Evolutionary conservation across 2,888 invertebrate genomes (phyloP).

Genomic region (Stramonita haemastoma): DNA sequence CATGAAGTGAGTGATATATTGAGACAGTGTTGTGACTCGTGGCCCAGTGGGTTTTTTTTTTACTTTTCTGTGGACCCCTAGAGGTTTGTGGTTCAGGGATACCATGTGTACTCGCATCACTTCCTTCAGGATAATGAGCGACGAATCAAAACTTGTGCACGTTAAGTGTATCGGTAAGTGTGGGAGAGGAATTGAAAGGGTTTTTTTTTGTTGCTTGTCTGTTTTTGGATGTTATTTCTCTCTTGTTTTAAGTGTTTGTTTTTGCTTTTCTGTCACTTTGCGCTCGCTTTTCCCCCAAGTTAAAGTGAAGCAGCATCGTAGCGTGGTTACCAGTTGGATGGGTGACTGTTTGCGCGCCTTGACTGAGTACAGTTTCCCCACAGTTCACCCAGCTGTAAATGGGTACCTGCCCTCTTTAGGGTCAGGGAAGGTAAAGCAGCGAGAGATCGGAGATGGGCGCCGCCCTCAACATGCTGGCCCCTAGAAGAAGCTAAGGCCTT

Average conservation of each 20-base stretch:
- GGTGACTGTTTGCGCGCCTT: too few relatives aligned
- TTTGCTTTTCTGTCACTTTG: background rate
- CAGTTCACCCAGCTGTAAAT: too few relatives aligned
- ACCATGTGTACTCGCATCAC: constrained; percentile 17
- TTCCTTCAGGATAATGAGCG: constrained; percentile 11
- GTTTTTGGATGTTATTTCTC: background rate
- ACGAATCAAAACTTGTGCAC: constrained; percentile 10
- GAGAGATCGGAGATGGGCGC: too few relatives aligned
- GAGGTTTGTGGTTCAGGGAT: too few relatives aligned
- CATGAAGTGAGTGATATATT: background rate
- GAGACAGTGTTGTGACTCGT: background rate
- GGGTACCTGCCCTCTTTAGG: too few relatives aligned
- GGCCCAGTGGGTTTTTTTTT: background rate
- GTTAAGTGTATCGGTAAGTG: constrained; percentile 22
- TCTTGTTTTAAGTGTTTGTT: background rate
- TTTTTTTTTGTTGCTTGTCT: background rate
- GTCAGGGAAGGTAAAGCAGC: too few relatives aligned
- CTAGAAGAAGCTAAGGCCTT: too few relatives aligned
- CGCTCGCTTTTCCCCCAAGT: too few relatives aligned
- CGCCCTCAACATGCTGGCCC: too few relatives aligned
- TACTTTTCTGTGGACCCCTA: background rate
- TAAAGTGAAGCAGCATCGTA: too few relatives aligned
- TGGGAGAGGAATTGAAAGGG: background rate
- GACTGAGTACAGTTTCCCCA: too few relatives aligned
- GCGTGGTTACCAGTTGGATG: too few relatives aligned